These are phyloP conservation scores for Clarias pachynema DNA, from an alignment of 2,797 vertebrate genomes.

Conservation along the genomic window DNA sequence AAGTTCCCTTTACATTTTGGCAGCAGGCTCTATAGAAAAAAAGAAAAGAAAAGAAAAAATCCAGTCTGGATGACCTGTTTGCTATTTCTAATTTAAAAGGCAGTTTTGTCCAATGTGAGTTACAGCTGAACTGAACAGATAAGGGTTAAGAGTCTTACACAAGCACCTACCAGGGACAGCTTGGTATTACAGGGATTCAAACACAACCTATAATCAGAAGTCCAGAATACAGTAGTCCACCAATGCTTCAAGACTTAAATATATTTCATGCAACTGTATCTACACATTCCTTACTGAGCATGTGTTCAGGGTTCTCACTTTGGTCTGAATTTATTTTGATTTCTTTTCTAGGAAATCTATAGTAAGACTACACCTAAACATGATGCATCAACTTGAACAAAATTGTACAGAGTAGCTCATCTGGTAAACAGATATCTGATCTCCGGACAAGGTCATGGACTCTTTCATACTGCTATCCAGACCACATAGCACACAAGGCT, in stretches of 20 bases:
- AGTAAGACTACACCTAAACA: not conserved
- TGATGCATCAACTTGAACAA: not conserved
- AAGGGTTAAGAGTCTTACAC: not conserved
- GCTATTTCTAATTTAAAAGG: not conserved
- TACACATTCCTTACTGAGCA: not conserved
- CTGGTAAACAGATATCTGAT: not conserved
- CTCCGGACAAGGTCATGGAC: not conserved
- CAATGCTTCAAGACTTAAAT: not conserved
- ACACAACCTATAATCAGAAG: not conserved
- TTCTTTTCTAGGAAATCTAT: not conserved
- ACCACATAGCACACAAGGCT: not conserved
- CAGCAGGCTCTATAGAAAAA: not conserved
- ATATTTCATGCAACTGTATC: not conserved
- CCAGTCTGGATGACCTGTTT: not conserved
- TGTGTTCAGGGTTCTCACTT: not conserved
- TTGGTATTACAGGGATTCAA: not conserved
- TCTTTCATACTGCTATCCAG: not conserved
- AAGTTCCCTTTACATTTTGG: not conserved
- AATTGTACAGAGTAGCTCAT: constrained; percentile 5
- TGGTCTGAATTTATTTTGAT: not conserved
- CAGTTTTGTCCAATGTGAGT: not conserved
- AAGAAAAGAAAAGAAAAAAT: not conserved
- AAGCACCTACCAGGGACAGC: not conserved
- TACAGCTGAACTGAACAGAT: not conserved
- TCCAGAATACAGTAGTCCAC: not conserved